Evolutionary conservation across 2,113 vertebrate genomes (phyloP).

Genomic region (Sinocyclocheilus maitianheensis): DNA sequence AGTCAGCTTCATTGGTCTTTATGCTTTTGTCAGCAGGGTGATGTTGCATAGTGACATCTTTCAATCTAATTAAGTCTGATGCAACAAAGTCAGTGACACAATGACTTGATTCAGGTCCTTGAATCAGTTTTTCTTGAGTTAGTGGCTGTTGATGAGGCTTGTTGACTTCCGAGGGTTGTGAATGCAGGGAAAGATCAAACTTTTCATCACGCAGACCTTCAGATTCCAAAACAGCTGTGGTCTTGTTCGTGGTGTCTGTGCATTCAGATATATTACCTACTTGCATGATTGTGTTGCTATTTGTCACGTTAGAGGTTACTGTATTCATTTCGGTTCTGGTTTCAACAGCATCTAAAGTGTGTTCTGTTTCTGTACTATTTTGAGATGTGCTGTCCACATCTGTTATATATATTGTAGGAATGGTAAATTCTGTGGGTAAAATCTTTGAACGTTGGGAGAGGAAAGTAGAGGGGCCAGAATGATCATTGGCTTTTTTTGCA

Average conservation of each 20-base stretch:
- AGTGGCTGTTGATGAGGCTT: background rate
- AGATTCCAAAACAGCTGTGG: background rate
- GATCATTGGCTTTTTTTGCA: background rate
- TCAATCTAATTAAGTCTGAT: background rate
- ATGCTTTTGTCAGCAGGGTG: background rate
- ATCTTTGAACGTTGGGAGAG: slow-evolving; percentile 2
- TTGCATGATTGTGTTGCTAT: background rate
- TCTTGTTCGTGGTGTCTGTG: background rate
- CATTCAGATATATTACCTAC: background rate
- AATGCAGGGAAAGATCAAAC: background rate
- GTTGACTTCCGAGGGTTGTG: background rate
- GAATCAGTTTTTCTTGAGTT: background rate
- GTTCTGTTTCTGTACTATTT: slow-evolving; percentile 30
- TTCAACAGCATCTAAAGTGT: background rate
- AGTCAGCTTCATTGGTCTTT: background rate
- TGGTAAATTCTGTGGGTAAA: slow-evolving; percentile 9
- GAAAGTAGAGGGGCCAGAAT: background rate
- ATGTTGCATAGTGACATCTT: background rate
- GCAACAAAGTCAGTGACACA: background rate
- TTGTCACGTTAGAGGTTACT: background rate
- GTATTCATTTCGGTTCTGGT: background rate
- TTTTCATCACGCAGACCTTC: background rate
- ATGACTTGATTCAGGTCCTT: background rate
- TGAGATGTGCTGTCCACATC: slow-evolving; percentile 59
- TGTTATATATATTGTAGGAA: slow-evolving; percentile 66